Conservation (phyloP, 2,113 vertebrate species). For the Nipponia nippon region DNA sequence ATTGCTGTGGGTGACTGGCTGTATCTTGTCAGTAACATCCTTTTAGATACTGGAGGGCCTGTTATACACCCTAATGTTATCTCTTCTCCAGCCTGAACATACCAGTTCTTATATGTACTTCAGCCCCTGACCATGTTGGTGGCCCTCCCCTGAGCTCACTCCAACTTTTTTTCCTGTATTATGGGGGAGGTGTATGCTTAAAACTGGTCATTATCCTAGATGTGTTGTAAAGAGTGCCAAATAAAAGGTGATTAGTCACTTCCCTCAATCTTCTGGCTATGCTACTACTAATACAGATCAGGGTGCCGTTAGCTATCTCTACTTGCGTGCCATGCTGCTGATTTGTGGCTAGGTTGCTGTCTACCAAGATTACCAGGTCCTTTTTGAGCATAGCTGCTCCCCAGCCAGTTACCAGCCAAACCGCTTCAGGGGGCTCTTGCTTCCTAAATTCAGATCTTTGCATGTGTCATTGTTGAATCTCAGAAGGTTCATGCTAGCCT, state of each 20-base stretch:
- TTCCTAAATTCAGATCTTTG: not conserved
- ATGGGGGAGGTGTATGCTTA: not conserved
- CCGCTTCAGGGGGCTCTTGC: not conserved
- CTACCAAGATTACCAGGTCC: not conserved
- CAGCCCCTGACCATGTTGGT: accelerated
- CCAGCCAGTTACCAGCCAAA: accelerated
- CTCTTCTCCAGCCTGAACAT: not conserved
- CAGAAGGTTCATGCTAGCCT: not conserved
- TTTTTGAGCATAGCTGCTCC: not conserved
- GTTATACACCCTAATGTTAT: accelerated
- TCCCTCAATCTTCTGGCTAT: not conserved
- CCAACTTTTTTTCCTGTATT: not conserved
- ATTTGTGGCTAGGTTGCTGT: not conserved
- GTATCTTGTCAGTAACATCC: not conserved
- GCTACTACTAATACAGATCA: not conserved
- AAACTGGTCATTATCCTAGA: not conserved
- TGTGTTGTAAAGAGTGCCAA: not conserved
- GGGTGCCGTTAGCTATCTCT: not conserved
- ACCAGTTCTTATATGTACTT: not conserved
- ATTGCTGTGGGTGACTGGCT: not conserved
- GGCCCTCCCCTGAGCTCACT: not conserved
- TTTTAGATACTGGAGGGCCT: not conserved
- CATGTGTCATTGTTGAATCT: not conserved
- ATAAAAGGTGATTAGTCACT: not conserved
- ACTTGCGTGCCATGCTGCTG: not conserved